Conservation (phyloP, 2,888 invertebrate genomes). For the Frankliniella intonsa region DNA sequence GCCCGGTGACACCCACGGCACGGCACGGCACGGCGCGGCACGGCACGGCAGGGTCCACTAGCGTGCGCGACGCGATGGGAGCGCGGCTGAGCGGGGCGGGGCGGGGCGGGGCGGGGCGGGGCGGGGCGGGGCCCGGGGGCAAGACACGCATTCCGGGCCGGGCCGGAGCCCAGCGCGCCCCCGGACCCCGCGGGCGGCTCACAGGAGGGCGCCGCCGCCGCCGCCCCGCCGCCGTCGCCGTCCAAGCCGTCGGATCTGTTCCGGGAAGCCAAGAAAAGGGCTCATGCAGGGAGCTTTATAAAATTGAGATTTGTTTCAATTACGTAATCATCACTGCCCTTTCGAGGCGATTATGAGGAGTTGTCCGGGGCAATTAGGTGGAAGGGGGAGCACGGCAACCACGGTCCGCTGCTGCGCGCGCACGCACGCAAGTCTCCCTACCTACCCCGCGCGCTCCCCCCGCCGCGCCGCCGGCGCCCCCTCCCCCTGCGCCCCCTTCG, state of each 20-base stretch:
- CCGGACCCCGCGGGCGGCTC: too few relatives aligned
- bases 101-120: too few relatives aligned
- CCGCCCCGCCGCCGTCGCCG: too few relatives aligned
- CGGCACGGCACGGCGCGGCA: too few relatives aligned
- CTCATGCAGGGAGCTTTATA: neutral
- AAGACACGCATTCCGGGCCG: too few relatives aligned
- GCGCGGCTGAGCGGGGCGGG: too few relatives aligned
- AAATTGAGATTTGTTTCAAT: constrained; percentile 25
- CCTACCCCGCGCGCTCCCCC: neutral
- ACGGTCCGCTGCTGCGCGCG: neutral
- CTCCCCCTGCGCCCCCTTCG: neutral
- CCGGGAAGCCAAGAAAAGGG: neutral
- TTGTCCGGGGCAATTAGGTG: constrained; percentile 4
- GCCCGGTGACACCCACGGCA: too few relatives aligned
- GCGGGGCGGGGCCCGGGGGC: too few relatives aligned
- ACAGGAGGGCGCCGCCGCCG: too few relatives aligned
- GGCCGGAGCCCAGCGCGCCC: too few relatives aligned
- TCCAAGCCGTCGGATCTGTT: neutral
- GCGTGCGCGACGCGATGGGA: too few relatives aligned
- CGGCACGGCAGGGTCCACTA: too few relatives aligned
- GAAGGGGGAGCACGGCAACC: neutral
- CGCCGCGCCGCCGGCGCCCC: neutral
- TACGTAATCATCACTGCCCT: constrained; percentile 25
- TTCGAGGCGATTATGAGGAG: constrained; percentile 7
- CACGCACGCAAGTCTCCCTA: neutral